These are phyloP conservation scores for Cephus pygmeus DNA, from an alignment of 2,888 invertebrate species.

Conservation along the genomic window DNA sequence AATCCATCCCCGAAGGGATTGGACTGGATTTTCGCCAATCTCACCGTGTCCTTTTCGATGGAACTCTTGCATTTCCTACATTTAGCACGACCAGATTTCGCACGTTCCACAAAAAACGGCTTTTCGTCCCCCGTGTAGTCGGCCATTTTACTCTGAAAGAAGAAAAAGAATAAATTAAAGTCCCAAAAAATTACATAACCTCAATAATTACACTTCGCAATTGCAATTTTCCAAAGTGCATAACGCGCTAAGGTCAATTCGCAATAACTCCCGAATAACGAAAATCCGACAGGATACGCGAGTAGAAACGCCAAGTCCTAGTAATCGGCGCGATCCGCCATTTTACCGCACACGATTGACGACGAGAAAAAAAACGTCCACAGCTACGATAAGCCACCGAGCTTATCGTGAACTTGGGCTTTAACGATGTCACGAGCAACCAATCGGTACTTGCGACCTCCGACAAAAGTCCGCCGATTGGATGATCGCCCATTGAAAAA, in stretches of 20 bases:
- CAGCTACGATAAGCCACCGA: slow-evolving; percentile 18
- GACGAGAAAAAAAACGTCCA: slow-evolving; percentile 14
- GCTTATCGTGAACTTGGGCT: slow-evolving; percentile 29
- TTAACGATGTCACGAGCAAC: slow-evolving; percentile 20
- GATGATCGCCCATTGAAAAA: slow-evolving; percentile 28
- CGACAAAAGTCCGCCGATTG: slow-evolving; percentile 12
- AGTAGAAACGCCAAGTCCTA: neutral
- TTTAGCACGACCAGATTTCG: slow-evolving; percentile 82
- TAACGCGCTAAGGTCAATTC: neutral
- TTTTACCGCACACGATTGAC: slow-evolving; percentile 33
- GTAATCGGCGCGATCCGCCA: slow-evolving; percentile 22
- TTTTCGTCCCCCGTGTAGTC: slow-evolving; percentile 64
- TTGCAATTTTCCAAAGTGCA: neutral
- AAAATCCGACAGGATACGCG: neutral
- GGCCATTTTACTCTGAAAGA: slow-evolving; percentile 48
- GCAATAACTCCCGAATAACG: neutral
- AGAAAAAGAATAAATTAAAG: neutral
- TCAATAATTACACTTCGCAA: neutral
- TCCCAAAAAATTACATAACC: neutral
- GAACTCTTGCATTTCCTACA: slow-evolving; percentile 90
- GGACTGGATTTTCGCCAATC: slow-evolving; percentile 81
- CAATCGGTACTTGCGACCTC: slow-evolving; percentile 28
- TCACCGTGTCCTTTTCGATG: slow-evolving; percentile 77
- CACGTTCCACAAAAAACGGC: slow-evolving; percentile 80
- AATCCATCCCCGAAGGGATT: slow-evolving; percentile 82